These are phyloP conservation scores for Seriola aureovittata DNA, from an alignment of 2,113 vertebrate species.

Conservation along the genomic window DNA sequence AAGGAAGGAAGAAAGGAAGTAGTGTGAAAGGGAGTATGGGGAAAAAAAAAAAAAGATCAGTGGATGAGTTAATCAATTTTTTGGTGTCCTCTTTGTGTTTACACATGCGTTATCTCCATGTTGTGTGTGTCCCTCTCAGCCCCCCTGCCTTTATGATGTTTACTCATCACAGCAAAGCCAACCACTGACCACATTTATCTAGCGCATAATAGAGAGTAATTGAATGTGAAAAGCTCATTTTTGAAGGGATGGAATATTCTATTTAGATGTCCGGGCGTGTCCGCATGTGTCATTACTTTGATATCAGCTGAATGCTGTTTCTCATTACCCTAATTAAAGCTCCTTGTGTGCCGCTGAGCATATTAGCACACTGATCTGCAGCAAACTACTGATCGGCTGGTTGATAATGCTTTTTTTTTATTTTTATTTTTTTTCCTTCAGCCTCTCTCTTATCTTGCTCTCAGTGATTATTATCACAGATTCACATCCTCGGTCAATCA, in stretches of 20 bases:
- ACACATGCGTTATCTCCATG: constrained; percentile 23
- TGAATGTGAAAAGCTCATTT: constrained; percentile 81
- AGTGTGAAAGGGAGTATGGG: constrained; percentile 25
- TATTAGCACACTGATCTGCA: constrained; percentile 79
- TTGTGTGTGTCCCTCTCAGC: constrained; percentile 15
- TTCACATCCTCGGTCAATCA: constrained; percentile 63
- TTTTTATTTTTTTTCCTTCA: constrained; percentile 34
- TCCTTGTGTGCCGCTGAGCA: constrained; percentile 71
- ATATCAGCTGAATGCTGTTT: constrained; percentile 79
- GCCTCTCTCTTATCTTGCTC: constrained; percentile 57
- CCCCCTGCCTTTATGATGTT: constrained; percentile 46
- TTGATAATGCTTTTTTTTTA: constrained; percentile 66
- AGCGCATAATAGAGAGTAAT: constrained; percentile 72
- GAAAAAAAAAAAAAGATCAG: background rate
- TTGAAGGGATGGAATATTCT: constrained; percentile 71
- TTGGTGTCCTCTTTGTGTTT: constrained; percentile 34
- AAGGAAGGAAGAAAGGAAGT: constrained; percentile 33
- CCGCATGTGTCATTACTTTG: constrained; percentile 79
- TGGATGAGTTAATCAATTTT: constrained; percentile 42
- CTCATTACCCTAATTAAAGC: constrained; percentile 82
- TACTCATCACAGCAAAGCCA: constrained; percentile 58
- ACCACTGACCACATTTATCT: constrained; percentile 66
- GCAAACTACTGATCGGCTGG: constrained; percentile 72
- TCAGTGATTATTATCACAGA: constrained; percentile 73
- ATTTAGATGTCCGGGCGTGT: constrained; percentile 76